Evolutionary conservation across 2,113 vertebrate genomes (phyloP), one percentile per base, ranked within the genome.

Genomic region (Entosphenus tridentatus): DNA sequence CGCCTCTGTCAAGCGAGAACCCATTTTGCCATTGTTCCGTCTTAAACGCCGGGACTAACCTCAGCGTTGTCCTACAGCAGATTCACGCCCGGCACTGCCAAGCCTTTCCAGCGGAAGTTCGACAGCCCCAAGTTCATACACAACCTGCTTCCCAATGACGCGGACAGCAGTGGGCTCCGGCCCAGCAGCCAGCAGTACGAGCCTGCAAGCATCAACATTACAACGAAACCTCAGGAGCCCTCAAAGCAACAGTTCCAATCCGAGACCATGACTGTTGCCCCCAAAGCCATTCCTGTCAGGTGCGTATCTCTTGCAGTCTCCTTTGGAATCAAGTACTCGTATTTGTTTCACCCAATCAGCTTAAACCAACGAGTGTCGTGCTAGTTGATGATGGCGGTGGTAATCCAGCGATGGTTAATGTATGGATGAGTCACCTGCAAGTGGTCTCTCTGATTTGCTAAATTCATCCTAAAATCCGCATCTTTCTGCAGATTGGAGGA

Each of bases 111-210:
- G 75, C 87, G 90, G 79, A 98, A 98, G 79, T 98, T 98, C 57
- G 90, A 98, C 73, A 98, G 93, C 72, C 92, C 90, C 0, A 98
- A 98, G 76, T 95, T 98, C 81, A 96, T 89, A 78, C 93, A 96
- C 76, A 98, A 96, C 75, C 86, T 98, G 74, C 79, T 98, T 79
- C 87, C 90, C 73, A 89, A 87, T 58, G 89, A 96, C 80, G 78
- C 79, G 67, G 21, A 65, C 10, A 21, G 62, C 62, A 65, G 21
- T n/a, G 62, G 21, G 62, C 62, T 21, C n/a, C n/a, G 62, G n/a
- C n/a, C 62, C 10, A 11, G 8, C 8, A n/a, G 21, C 62, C 39
- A 39, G 39, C 39, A 39, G 39, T 39, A 39, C 39, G 39, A 39
- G 39, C 39, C 62, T 10, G 21, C 10, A 8, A 21, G 8, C 58